A percentile compares a stretch with the other conserved stretches of the same genome.
Conservation (phyloP, 2,888 invertebrate genomes). For the Vanessa cardui region DNA sequence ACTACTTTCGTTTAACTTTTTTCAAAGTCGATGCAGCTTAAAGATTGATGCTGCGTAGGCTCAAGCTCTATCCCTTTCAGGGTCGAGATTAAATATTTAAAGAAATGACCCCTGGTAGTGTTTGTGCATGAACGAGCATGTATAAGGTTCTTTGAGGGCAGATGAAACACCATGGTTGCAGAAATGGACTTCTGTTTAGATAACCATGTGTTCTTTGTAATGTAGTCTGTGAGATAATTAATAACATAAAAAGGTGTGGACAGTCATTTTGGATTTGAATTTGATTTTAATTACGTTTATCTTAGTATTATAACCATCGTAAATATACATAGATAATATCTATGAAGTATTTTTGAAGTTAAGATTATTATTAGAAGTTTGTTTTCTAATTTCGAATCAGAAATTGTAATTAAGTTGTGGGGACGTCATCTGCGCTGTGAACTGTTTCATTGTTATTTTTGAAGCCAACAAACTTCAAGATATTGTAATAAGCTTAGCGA, state of each 20-base stretch:
- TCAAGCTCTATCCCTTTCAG: slow-evolving; percentile 55
- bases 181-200: slow-evolving; percentile 31
- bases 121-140: slow-evolving; percentile 47
- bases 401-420: too few species aligned
- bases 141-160: slow-evolving; percentile 39
- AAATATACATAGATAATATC: too few species aligned
- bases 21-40: slow-evolving; percentile 44
- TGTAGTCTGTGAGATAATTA: background rate
- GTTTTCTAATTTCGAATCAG: too few species aligned
- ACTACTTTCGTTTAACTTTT: slow-evolving; percentile 35
- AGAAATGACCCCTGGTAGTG: slow-evolving; percentile 53
- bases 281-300: too few species aligned
- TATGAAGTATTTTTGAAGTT: too few species aligned
- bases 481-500: too few species aligned
- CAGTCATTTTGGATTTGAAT: too few species aligned
- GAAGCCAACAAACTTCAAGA: too few species aligned
- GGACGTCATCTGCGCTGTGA: too few species aligned
- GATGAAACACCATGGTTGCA: slow-evolving; percentile 49
- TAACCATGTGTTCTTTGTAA: background rate
- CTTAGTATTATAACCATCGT: too few species aligned
- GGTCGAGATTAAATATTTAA: slow-evolving; percentile 56
- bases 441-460: too few species aligned
- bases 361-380: too few species aligned
- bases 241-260: background rate
- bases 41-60: slow-evolving; percentile 62